phyloP scores from a whole-genome alignment of 2,797 vertebrate genomes.

The Acanthopagrus latus region DNA sequence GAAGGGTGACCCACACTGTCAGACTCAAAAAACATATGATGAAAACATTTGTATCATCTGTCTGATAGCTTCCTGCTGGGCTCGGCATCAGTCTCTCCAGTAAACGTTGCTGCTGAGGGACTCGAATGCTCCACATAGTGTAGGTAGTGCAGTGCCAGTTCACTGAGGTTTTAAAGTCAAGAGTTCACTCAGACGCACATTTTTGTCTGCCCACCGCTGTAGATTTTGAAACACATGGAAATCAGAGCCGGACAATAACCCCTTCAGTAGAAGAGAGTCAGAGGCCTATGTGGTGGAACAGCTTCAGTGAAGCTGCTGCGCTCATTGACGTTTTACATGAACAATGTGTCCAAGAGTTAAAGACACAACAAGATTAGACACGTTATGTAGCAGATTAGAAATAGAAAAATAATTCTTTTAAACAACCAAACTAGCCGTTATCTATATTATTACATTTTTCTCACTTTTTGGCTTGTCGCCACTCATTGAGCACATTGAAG shows the following conservation, averaged over 20 bases:
- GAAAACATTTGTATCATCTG: background rate
- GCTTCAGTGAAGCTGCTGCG: background rate
- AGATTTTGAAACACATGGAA: background rate
- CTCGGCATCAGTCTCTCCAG: background rate
- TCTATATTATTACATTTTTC: too few species aligned
- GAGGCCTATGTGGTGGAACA: background rate
- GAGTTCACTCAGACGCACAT: background rate
- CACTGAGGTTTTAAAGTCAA: background rate
- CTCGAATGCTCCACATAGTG: background rate
- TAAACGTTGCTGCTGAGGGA: background rate
- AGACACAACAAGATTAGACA: too few species aligned
- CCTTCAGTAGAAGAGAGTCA: background rate
- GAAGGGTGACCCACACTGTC: background rate
- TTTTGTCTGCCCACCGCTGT: background rate
- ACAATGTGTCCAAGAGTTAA: background rate
- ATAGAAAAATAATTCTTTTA: too few species aligned
- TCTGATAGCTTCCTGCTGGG: background rate
- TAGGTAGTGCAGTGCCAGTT: background rate
- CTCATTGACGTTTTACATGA: background rate
- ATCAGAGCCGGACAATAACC: background rate
- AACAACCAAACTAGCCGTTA: too few species aligned
- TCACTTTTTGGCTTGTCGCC: too few species aligned
- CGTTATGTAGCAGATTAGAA: too few species aligned
- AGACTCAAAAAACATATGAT: background rate
- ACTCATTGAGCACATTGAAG: too few species aligned